Evolutionary conservation across 1,140 invertebrate species (phyloP).

Genomic region (Nasonia vitripennis): DNA sequence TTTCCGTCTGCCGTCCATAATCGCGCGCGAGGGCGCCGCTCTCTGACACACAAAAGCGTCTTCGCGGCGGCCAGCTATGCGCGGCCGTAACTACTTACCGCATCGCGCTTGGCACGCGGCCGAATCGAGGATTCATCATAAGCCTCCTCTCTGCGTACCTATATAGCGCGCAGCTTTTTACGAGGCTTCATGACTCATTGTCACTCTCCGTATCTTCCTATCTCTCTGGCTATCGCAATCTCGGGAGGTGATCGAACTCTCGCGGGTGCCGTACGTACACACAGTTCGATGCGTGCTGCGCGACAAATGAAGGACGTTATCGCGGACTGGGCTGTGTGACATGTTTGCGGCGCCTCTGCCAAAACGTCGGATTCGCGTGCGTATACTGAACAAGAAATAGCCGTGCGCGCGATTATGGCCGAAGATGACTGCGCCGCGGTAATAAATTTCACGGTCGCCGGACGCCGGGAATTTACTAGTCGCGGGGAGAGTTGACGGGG

Average conservation of each 20-base stretch:
- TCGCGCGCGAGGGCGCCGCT: background rate
- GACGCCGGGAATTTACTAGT: constrained; percentile 1
- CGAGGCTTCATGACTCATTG: constrained; percentile 23
- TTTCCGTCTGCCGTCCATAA: constrained; percentile 10
- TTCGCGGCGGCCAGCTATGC: background rate
- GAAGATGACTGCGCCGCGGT: background rate
- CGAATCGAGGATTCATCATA: constrained; percentile 5
- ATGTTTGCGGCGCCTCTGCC: constrained; percentile 12
- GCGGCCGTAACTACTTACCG: constrained; percentile 20
- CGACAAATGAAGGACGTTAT: constrained; percentile 39
- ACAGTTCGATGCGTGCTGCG: background rate
- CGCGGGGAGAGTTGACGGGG: background rate
- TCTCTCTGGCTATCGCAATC: background rate
- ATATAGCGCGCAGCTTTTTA: constrained; percentile 1
- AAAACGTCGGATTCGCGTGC: constrained; percentile 24
- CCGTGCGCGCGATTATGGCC: background rate
- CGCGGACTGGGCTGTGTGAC: background rate
- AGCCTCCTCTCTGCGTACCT: no score
- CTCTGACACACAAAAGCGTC: background rate
- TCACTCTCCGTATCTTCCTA: background rate
- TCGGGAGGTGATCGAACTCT: constrained; percentile 2
- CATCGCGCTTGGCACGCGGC: constrained; percentile 22
- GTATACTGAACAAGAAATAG: background rate
- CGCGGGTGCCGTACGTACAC: background rate
- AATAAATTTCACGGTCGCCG: constrained; percentile 15